phyloP scores from a whole-genome alignment of 2,113 vertebrate genomes.

The Opisthocomus hoazin region DNA sequence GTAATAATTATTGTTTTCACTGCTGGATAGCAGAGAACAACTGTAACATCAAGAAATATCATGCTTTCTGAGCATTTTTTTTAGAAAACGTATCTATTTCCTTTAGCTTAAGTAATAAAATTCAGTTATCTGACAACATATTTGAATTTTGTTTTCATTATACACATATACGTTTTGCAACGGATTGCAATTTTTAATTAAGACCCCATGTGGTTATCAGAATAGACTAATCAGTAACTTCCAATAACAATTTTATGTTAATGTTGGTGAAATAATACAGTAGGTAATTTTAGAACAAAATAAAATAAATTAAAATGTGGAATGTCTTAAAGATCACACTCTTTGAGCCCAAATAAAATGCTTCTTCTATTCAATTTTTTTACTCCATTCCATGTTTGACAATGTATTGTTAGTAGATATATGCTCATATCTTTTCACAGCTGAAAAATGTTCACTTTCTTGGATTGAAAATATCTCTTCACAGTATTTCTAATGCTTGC shows the following conservation, averaged over 20 bases:
- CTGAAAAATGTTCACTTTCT: neutral
- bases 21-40: constrained; percentile 6
- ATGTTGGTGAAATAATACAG: neutral
- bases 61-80: neutral
- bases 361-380: neutral
- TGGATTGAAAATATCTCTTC: neutral
- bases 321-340: neutral
- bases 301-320: neutral
- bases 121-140: neutral
- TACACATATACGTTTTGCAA: neutral
- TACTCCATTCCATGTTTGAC: neutral
- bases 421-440: neutral
- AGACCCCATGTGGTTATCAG: neutral
- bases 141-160: constrained; percentile 11
- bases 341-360: neutral
- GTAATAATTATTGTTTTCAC: constrained; percentile 45
- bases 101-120: neutral
- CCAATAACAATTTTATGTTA: neutral
- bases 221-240: constrained; percentile 8
- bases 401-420: neutral
- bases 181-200: constrained; percentile 21
- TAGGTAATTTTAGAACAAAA: neutral
- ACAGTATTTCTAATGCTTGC: neutral
- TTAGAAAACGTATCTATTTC: neutral
- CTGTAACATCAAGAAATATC: neutral